Percentiles rank a stretch among this genome's conserved stretches.
phyloP scores from a whole-genome alignment of 1,140 invertebrate genomes.

The Brachionus calyciflorus region DNA sequence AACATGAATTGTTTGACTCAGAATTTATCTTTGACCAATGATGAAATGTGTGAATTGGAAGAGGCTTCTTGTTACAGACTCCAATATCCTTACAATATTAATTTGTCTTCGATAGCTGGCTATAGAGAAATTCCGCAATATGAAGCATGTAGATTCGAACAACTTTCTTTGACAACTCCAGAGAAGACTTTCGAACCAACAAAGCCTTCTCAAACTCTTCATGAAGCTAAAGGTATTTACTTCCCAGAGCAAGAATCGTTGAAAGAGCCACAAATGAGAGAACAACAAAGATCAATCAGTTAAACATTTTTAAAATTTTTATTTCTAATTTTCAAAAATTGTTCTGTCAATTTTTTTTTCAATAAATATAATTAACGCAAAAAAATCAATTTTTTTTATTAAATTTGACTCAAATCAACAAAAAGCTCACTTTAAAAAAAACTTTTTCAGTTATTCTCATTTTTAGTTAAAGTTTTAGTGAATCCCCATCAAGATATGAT shows the following conservation, averaged over 20 bases:
- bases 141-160: slow-evolving; percentile 8
- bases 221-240: slow-evolving; percentile 11
- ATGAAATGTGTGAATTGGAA: slow-evolving; percentile 37
- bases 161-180: slow-evolving; percentile 21
- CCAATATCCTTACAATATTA: slow-evolving; percentile 32
- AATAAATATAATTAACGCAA: neutral
- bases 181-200: neutral
- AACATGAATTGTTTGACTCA: slow-evolving; percentile 50
- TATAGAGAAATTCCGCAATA: slow-evolving; percentile 2
- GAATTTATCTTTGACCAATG: neutral
- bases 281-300: slow-evolving; percentile 9
- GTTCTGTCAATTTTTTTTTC: neutral
- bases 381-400: neutral
- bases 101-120: slow-evolving; percentile 23
- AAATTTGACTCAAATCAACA: slow-evolving; percentile 50
- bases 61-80: slow-evolving; percentile 2
- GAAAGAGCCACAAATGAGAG: slow-evolving; percentile 1
- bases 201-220: slow-evolving; percentile 4
- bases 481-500: no score
- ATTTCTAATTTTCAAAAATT: neutral
- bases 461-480: no score
- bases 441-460: no score
- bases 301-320: slow-evolving; percentile 5
- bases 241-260: slow-evolving; percentile 28
- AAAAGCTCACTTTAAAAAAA: neutral